These are phyloP conservation scores for Oreochromis mossambicus DNA, from an alignment of 2,797 vertebrate species.

Conservation along the genomic window DNA sequence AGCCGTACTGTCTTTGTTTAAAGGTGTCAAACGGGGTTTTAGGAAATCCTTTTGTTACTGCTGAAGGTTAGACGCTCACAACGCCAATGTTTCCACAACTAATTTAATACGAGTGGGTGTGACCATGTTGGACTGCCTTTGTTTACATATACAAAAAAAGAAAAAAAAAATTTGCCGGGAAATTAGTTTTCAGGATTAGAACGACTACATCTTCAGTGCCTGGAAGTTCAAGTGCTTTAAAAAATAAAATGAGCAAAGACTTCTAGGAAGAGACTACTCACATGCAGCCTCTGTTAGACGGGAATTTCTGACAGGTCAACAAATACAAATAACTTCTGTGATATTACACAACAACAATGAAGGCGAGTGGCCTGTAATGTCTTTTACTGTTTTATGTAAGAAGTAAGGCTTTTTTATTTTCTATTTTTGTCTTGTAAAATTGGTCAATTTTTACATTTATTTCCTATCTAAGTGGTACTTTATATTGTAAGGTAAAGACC, in stretches of 20 bases:
- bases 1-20: slow-evolving; percentile 34
- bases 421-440: background rate
- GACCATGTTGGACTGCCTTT: background rate
- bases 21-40: slow-evolving; percentile 17
- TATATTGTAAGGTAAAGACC: background rate
- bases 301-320: background rate
- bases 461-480: background rate
- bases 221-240: background rate
- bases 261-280: slow-evolving; percentile 16
- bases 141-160: background rate
- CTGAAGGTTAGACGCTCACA: slow-evolving; percentile 19
- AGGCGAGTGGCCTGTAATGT: background rate
- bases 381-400: background rate
- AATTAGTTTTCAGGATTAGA: background rate
- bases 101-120: background rate
- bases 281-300: background rate
- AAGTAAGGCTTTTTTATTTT: background rate
- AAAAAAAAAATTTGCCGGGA: background rate
- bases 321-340: background rate
- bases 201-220: background rate
- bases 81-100: background rate
- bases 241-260: background rate
- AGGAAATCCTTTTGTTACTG: slow-evolving; percentile 50
- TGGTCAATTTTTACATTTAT: background rate
- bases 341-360: background rate